These are phyloP conservation scores for Pseudomyrmex pallidus DNA, from an alignment of 1,140 invertebrate genomes.

Conservation along the genomic window DNA sequence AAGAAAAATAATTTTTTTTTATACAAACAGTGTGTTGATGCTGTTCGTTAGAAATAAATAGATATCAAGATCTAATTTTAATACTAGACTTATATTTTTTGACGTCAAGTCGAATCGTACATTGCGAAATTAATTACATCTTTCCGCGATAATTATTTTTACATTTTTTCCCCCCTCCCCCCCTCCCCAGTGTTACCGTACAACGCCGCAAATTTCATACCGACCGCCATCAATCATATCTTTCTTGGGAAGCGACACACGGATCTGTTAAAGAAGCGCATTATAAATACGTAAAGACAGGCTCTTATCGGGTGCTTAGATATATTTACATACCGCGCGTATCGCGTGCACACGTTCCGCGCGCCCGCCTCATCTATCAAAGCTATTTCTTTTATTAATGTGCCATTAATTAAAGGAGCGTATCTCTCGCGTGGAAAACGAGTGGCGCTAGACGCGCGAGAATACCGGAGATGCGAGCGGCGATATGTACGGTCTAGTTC, in stretches of 20 bases:
- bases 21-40: no score
- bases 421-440: neutral
- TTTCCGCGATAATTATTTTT: neutral
- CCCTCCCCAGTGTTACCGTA: neutral
- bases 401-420: conserved; percentile 32
- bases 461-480: conserved; percentile 6
- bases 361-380: neutral
- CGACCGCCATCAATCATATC: neutral
- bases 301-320: conserved; percentile 13
- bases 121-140: neutral
- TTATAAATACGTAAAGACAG: neutral
- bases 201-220: conserved; percentile 2
- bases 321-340: neutral
- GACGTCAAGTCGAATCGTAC: neutral
- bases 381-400: neutral
- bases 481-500: conserved; percentile 31
- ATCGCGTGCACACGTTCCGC: neutral
- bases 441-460: conserved; percentile 14
- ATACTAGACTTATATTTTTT: no score
- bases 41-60: no score
- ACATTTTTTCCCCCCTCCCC: neutral
- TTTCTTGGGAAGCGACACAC: neutral
- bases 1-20: no score
- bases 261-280: neutral
- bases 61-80: neutral